Evolutionary conservation across 2,888 invertebrate genomes (phyloP).

Genomic region (Aplocera efformata): DNA sequence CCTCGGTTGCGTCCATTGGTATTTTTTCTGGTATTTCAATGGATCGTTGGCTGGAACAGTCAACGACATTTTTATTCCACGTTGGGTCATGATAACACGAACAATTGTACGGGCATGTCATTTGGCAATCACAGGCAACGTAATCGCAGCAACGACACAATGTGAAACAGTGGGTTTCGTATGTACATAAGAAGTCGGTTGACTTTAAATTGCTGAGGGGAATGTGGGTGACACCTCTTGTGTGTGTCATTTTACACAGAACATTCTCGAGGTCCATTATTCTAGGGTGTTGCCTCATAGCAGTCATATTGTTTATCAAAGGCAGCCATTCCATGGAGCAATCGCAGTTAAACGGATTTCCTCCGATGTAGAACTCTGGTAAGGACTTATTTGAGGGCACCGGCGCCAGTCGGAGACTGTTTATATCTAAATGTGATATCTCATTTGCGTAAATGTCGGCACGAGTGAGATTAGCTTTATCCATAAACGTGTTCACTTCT

Average conservation of each 20-base stretch:
- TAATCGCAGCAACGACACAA: slow-evolving; percentile 97
- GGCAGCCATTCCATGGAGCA: slow-evolving; percentile 98
- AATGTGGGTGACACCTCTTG: slow-evolving; percentile 88
- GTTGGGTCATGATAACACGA: slow-evolving; percentile 96
- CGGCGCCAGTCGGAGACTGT: slow-evolving; percentile 88
- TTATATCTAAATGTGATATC: slow-evolving; percentile 90
- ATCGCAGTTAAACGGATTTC: slow-evolving; percentile 96
- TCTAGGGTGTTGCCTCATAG: slow-evolving; percentile 89
- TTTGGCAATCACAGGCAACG: slow-evolving; percentile 97
- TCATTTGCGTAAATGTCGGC: slow-evolving; percentile 95
- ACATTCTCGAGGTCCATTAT: slow-evolving; percentile 94
- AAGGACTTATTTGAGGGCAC: slow-evolving; percentile 87
- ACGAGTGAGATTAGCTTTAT: slow-evolving; percentile 90
- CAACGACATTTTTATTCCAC: slow-evolving; percentile 95
- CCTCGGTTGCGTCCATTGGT: slow-evolving; percentile 96
- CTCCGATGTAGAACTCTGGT: slow-evolving; percentile 94
- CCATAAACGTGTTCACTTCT: slow-evolving; percentile 91
- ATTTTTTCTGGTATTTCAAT: slow-evolving; percentile 90
- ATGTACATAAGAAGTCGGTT: slow-evolving; percentile 93
- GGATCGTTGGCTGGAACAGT: slow-evolving; percentile 90
- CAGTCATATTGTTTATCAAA: slow-evolving; percentile 91
- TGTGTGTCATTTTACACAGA: slow-evolving; percentile 91
- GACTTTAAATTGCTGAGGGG: slow-evolving; percentile 87
- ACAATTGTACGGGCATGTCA: slow-evolving; percentile 96
- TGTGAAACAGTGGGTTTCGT: slow-evolving; percentile 95